Base-by-base conservation (phyloP, 2,113 vertebrate genomes). In the Plecotus auritus region DNA sequence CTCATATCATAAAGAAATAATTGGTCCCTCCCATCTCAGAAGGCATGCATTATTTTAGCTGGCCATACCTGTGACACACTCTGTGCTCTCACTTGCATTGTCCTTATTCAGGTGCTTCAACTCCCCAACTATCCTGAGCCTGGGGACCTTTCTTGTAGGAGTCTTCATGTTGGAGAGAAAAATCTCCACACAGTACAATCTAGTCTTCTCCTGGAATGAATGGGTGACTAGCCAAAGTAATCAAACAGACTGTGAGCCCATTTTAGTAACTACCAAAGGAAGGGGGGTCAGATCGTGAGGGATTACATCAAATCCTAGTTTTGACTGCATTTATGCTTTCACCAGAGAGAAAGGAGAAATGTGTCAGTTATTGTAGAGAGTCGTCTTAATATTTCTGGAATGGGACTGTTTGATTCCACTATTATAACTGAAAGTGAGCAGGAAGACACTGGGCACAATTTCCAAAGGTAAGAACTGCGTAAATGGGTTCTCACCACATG, bases 341-440 rank as follows among this genome's bases (percentile, higher is more conserved):
- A 73, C 42, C 26, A 84, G 69, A 86, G 1, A 92, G 67, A 86
- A 94, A 93, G 76, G 59, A 72, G 76, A 1, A 45, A 77, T 72
- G 28, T 92, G 73, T 94, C 90, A 95, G n/a, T 66, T 91, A 89
- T 32, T 37, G 49, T 64, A 80, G 6, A 84, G 4, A 42, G 10
- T 9, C 67, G 20, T 84, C 94, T 94, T 92, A 72, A 84, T 96
- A 74, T 95, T 93, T 35, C 72, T 28, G 66, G 51, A 93, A 70
- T 45, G 78, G 12, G 23, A 56, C 40, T 78, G 9, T 93, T 96
- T 92, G 72, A 91, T 49, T 85, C 22, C 4, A 86, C 49, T 87
- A 88, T 77, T 95, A 86, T 95, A 93, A 96, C 81, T 91, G 69
- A 84, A 94, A 95, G 40, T 92, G 92, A 96, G 4, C 45, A 77